These are phyloP conservation scores for Cydia pomonella DNA, from an alignment of 1,140 invertebrate genomes.

Conservation along the genomic window DNA sequence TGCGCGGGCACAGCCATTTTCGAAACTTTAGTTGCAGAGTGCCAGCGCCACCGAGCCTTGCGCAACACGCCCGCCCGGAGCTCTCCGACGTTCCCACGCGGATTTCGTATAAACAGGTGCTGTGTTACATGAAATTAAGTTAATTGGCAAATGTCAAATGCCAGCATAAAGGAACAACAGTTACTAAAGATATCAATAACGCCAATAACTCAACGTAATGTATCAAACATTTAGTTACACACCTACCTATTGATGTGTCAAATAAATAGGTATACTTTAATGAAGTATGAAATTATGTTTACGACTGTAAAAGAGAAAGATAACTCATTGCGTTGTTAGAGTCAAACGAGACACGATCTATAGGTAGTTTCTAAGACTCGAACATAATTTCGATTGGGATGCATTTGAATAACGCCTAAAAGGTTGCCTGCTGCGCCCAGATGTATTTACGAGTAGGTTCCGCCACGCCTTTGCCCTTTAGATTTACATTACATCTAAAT, in stretches of 20 bases:
- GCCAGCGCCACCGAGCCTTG: constrained; percentile 48
- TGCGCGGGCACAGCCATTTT: constrained; percentile 50
- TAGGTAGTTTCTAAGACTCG: constrained; percentile 13
- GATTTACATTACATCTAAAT: constrained; percentile 69
- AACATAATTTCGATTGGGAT: constrained; percentile 44
- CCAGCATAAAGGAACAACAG: constrained; percentile 43
- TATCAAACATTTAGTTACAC: not conserved
- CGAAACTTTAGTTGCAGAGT: constrained; percentile 50
- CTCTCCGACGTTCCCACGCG: constrained; percentile 70
- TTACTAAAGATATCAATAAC: constrained; percentile 7
- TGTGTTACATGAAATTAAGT: constrained; percentile 55
- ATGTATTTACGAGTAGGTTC: constrained; percentile 69
- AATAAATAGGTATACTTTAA: constrained; percentile 18
- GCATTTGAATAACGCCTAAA: constrained; percentile 58
- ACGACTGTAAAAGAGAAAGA: constrained; percentile 14
- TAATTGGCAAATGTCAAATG: constrained; percentile 53
- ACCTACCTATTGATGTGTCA: constrained; percentile 15
- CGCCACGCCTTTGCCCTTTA: constrained; percentile 73
- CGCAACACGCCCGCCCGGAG: constrained; percentile 52
- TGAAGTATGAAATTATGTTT: constrained; percentile 5
- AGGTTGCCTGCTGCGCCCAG: constrained; percentile 74
- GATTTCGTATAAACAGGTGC: constrained; percentile 72
- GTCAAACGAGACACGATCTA: constrained; percentile 24
- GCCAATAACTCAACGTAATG: not conserved
- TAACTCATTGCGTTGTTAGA: constrained; percentile 25